Evolutionary conservation across 2,888 invertebrate genomes (phyloP), one percentile per base, ranked within the genome.

Genomic region (Mamestra brassicae): DNA sequence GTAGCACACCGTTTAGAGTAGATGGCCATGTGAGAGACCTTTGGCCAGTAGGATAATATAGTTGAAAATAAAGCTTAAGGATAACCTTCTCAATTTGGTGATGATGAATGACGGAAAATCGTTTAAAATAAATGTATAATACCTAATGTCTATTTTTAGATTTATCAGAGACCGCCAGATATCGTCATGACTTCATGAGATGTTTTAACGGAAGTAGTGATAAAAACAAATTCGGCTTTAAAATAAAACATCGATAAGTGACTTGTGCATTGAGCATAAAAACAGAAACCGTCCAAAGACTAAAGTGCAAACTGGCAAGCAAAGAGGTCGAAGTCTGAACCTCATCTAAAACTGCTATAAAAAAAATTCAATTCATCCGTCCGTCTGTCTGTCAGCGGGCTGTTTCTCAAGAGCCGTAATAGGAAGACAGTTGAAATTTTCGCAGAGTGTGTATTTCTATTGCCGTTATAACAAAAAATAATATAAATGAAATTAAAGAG

Each of bases 161-260:
- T 47, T 47, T 47, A 47, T 47, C 47, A 13, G 11, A 13, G 47
- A 47, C 13, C 4, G 13, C 13, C 47, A 47, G 34, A 26, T 61
- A 76, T 36, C 42, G 26, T 10, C 34, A 26, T 34, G 47, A 76
- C 36, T 74, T 74, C n/a, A 55, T 42, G 42, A 74, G 54, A 61
- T n/a, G 38, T n/a, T 6, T 47, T 10, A 60, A 60, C 52, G 52
- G 52, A 65, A 55, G 10, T 36, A n/a, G 6, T 50, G 78, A 68
- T 62, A 77, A 77, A 61, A 54, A 61, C 7, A 1, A n/a, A 54
- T 61, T 66, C 45, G 11, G 15, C 26, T 42, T 42, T 42, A 42
- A 38, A 38, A 42, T 42, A 42, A 42, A 42, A 42, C 45, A 47
- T 3, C 26, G 26, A 38, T 60, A 73, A 54, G 34, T 60, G 17